Evolutionary conservation across 2,113 vertebrate genomes (phyloP), one percentile per base, ranked within the genome.

Genomic region (Gopherus evgoodei): DNA sequence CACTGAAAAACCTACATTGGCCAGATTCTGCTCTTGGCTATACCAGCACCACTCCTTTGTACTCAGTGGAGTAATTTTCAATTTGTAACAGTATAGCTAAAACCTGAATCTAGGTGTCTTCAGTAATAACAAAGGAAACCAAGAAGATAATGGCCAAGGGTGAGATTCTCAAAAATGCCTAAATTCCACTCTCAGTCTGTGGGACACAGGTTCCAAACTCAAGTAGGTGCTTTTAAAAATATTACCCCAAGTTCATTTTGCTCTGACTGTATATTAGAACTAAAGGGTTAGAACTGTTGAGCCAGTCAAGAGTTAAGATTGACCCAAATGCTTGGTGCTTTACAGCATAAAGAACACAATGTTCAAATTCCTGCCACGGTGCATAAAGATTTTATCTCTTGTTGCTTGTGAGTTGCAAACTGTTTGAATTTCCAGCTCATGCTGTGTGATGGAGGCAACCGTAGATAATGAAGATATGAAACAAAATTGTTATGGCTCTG

Each of bases 341-440:
- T 72, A 52, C 49, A 89, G 90, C 19, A 93, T 54, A 31, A 95
- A 94, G 91, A n/a, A 75, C 80, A 42, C 24, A 87, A 8, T 16
- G 12, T 31, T 91, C 72, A 62, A 76, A 72, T 2, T 82, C 7
- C n/a, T 57, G 53, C 76, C 11, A 1, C 7, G 44, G 35, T 92
- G 56, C 91, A 96, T 88, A 88, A 83, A 93, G 25, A 17, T 89
- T 75, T 90, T 91, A 79, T 72, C n/a, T 89, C 49, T 95, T 93
- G 81, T 69, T 72, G 83, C 8, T 88, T 93, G 42, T 29, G 44
- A 44, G 24, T 25, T 78, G 75, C 75, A 44, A 44, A 42, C 38
- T 14, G 49, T 85, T 35, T 94, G 81, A 92, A 90, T 42, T 93
- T 92, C 82, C 81, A 84, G 49, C 29, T 79, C 81, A 8, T 65